Conservation (phyloP, 2,113 vertebrate genomes). For the Muntiacus muntjak region DNA sequence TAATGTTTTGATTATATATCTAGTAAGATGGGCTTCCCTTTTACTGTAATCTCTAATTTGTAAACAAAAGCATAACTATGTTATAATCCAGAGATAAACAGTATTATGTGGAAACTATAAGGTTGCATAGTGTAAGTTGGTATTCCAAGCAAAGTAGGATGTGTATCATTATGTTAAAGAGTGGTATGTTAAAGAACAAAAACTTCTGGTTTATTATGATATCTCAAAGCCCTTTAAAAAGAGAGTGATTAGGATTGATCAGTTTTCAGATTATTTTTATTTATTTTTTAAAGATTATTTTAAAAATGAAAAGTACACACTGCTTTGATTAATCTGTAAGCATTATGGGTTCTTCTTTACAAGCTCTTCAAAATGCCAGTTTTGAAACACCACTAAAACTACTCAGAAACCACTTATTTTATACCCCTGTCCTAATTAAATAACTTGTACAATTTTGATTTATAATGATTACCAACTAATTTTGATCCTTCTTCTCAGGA, state of each 20-base stretch:
- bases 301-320: conserved; percentile 3
- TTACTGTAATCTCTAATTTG: not conserved
- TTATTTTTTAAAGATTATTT: not conserved
- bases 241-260: not conserved
- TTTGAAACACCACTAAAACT: not conserved
- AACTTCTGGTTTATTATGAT: not conserved
- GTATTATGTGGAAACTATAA: not conserved
- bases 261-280: not conserved
- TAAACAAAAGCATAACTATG: not conserved
- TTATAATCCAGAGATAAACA: not conserved
- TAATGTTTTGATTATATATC: not conserved
- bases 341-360: not conserved
- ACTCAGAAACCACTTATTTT: conserved; percentile 44
- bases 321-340: conserved; percentile 5
- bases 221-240: not conserved
- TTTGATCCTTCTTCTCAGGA: conserved; percentile 43
- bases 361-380: not conserved
- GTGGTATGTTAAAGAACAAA: not conserved
- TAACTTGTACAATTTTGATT: conserved; percentile 25
- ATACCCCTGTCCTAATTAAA: conserved; percentile 17
- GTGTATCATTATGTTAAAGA: not conserved
- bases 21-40: not conserved
- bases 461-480: conserved; percentile 37
- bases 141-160: not conserved
- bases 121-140: not conserved